Conservation (phyloP, 2,113 vertebrate species). For the Rhineura floridana region DNA sequence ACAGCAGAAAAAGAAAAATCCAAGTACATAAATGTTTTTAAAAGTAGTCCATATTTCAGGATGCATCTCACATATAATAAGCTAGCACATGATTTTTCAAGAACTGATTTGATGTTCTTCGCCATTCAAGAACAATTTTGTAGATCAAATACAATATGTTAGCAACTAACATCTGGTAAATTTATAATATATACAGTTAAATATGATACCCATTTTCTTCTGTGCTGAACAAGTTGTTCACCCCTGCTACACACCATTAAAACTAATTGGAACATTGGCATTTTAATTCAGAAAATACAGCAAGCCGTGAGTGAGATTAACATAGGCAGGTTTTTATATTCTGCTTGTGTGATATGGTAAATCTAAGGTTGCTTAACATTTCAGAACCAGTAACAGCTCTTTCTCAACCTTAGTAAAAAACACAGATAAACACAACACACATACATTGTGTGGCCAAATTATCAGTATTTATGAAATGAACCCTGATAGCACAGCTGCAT, state of each 20-base stretch:
- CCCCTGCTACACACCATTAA: neutral
- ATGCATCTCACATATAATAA: neutral
- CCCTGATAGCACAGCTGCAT: no score
- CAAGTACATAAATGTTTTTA: neutral
- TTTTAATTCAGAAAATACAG: no score
- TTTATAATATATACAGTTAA: neutral
- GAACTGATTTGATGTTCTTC: neutral
- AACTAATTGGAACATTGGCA: neutral
- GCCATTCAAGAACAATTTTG: neutral
- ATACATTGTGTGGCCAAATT: no score
- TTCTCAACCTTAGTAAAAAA: no score
- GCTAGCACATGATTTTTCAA: neutral
- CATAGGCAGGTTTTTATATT: neutral
- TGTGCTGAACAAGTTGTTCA: neutral
- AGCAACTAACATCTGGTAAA: neutral
- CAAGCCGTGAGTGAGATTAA: neutral
- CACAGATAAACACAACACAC: no score
- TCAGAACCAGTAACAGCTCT: no score
- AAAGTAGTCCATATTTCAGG: neutral
- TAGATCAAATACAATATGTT: neutral
- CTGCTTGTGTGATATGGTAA: no score
- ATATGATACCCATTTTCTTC: neutral
- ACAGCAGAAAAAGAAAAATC: neutral
- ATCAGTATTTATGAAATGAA: neutral
- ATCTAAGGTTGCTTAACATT: no score